Evolutionary conservation across 2,888 invertebrate genomes (phyloP), one percentile per base, ranked within the genome.

Genomic region (Helobdella robusta): DNA sequence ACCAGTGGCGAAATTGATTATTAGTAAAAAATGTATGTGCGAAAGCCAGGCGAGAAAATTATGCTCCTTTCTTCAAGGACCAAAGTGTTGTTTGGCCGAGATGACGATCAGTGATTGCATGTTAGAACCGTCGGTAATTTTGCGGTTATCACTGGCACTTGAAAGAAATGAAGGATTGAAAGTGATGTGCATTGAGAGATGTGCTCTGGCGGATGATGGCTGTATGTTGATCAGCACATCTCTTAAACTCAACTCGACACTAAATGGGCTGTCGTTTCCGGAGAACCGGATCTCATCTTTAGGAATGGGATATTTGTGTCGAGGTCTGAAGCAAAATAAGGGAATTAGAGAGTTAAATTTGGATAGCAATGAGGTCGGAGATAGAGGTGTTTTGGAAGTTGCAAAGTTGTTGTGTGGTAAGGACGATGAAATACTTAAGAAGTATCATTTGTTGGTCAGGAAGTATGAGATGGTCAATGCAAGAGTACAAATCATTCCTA

Each of bases 1-100:
- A 1, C 62, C 62, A 2, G 62, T 46, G 18, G 44, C 46, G 15
- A n/a, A 20, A 1, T 50, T 62, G 50, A 50, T 20, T 18, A 48
- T 62, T 32, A 48, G 62, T 5, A 15, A 32, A 2, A 4, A 35
- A 18, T 62, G 62, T 48, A 44, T 44, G 11, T 62, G 62, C 62
- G 62, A 62, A 44, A 23, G 15, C n/a, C 62, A 62, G 48, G 32
- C 44, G 28, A 46, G 62, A 30, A 48, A 50, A 2, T 35, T 62
- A 20, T 62, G 62, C 46, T 28, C 44, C 30, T 44, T 62, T n/a
- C 25, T 62, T n/a, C 50, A 62, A n/a, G 44, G 34, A 25, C 48
- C 46, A 18, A 50, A 44, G 18, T 62, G 62, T 30, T 62, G 62
- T 30, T 23, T 62, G 35, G 62, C 46, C 23, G 62, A 62, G 23